These are phyloP conservation scores for Ectemnius lituratus DNA, from an alignment of 2,888 invertebrate genomes.

Conservation along the genomic window DNA sequence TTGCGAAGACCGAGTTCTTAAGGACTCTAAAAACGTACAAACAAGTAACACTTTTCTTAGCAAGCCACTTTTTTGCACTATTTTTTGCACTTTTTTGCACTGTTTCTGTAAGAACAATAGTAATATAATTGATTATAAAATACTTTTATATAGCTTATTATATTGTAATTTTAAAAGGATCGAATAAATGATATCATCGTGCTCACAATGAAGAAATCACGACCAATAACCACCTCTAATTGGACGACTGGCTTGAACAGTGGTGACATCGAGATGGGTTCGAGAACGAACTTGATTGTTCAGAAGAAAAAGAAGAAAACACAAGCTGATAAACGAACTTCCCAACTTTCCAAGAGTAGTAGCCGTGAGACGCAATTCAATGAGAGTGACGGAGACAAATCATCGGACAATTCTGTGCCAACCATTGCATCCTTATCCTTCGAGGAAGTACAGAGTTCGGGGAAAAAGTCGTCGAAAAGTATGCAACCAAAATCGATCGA, in stretches of 20 bases:
- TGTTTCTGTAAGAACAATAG: too few relatives aligned
- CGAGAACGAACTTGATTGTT: not conserved
- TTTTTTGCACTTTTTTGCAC: too few relatives aligned
- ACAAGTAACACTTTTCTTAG: too few relatives aligned
- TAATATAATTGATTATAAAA: not conserved
- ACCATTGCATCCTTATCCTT: not conserved
- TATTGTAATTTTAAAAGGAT: not conserved
- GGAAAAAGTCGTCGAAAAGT: not conserved
- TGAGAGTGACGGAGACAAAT: conserved; percentile 12
- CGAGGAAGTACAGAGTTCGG: not conserved
- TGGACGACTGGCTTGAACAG: not conserved
- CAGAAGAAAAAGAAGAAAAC: conserved; percentile 11
- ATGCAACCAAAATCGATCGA: conserved; percentile 45
- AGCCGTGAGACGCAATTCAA: conserved; percentile 3
- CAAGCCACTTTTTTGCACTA: too few relatives aligned
- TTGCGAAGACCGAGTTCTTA: too few relatives aligned
- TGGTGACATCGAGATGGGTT: conserved; percentile 17
- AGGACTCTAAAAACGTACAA: too few relatives aligned
- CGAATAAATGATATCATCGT: too few relatives aligned
- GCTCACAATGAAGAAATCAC: not conserved
- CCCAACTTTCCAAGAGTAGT: not conserved
- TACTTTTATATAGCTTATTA: not conserved
- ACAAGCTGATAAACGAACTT: not conserved
- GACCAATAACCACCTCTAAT: not conserved
- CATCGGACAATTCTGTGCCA: conserved; percentile 2